Conservation (phyloP, 2,888 invertebrate species). For the Acleris cristana region DNA sequence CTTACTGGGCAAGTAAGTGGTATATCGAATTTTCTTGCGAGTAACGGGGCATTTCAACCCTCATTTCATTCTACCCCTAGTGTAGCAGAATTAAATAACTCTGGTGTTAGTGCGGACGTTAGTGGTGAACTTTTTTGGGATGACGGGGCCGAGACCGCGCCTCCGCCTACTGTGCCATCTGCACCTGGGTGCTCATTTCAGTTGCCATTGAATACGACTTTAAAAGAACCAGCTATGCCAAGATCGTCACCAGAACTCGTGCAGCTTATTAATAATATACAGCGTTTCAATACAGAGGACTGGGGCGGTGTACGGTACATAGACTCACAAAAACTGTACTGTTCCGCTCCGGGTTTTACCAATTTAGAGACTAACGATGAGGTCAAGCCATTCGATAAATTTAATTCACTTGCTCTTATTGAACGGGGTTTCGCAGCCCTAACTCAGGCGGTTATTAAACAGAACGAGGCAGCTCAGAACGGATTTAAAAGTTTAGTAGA, state of each 20-base stretch:
- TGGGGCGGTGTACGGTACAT: conserved; percentile 9
- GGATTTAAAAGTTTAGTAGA: background rate
- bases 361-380: conserved; percentile 12
- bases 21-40: background rate
- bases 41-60: background rate
- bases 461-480: background rate
- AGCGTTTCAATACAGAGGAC: conserved; percentile 10
- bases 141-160: background rate
- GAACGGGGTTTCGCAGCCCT: too few species aligned
- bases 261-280: background rate
- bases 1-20: background rate
- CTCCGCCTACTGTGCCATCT: background rate
- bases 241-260: background rate
- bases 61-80: background rate
- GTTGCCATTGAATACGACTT: conserved; percentile 5
- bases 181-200: background rate
- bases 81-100: background rate
- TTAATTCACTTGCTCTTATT: conserved; percentile 1
- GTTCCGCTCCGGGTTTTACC: conserved; percentile 5
- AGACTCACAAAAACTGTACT: conserved; percentile 14
- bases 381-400: conserved; percentile 10
- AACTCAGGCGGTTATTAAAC: conserved; percentile 10
- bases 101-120: background rate
- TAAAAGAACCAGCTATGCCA: conserved; percentile 13
- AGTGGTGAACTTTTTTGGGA: background rate